Evolutionary conservation across 2,797 vertebrate genomes (phyloP).

Genomic region (Pachyuromys duprasi): DNA sequence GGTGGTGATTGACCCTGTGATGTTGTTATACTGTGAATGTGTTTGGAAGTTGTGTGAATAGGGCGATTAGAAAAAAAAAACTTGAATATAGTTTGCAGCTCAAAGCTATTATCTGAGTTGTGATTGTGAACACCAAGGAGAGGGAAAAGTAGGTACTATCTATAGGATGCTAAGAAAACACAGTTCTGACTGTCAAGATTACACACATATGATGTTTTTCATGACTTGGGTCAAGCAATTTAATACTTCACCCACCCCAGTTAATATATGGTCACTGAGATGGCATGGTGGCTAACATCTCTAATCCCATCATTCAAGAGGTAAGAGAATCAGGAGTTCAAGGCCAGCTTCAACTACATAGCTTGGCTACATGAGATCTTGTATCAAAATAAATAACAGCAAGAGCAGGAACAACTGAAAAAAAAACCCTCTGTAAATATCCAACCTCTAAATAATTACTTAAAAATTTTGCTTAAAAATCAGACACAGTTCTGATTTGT

Average conservation of each 20-base stretch:
- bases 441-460: not conserved
- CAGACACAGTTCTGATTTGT: constrained; percentile 18
- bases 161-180: not conserved
- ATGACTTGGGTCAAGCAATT: not conserved
- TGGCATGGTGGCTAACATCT: not conserved
- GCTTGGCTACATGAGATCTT: not conserved
- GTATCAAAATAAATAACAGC: not conserved
- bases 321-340: not conserved
- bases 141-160: not conserved
- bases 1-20: no score
- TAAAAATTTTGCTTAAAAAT: not conserved
- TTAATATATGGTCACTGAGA: not conserved
- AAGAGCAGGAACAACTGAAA: not conserved
- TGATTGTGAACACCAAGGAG: not conserved
- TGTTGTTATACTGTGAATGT: not conserved
- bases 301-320: not conserved
- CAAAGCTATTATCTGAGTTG: not conserved
- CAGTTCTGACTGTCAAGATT: not conserved
- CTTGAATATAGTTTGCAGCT: not conserved
- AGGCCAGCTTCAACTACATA: not conserved
- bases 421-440: not conserved
- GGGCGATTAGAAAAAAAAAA: not conserved
- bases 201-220: not conserved
- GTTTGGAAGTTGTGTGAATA: not conserved
- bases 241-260: not conserved